Percentiles rank a stretch among this genome's conserved stretches.
Evolutionary conservation across 2,888 invertebrate genomes (phyloP).

Genomic region (Mongoloraphidia duomilia): DNA sequence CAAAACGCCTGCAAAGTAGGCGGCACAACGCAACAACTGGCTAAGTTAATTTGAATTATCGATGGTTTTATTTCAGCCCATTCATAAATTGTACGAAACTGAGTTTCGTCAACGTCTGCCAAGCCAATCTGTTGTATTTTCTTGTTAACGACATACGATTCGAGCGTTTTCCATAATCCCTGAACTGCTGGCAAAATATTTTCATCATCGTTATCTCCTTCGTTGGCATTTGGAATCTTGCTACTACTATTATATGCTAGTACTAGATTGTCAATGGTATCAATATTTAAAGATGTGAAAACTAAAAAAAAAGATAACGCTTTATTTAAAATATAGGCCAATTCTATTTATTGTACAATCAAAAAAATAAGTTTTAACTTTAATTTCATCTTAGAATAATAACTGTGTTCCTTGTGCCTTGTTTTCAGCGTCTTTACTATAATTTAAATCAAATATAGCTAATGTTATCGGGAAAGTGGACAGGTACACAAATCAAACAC

Average conservation of each 20-base stretch:
- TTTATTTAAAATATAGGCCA: neutral
- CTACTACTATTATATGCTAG: conserved; percentile 57
- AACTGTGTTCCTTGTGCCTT: no score
- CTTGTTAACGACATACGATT: conserved; percentile 46
- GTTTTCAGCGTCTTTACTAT: no score
- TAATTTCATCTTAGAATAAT: no score
- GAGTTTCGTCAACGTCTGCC: conserved; percentile 75
- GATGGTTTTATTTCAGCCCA: conserved; percentile 69
- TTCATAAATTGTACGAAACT: conserved; percentile 59
- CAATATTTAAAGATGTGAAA: conserved; percentile 52
- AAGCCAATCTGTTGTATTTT: conserved; percentile 65
- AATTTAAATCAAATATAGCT: no score
- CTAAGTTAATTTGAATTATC: conserved; percentile 85
- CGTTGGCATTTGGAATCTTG: conserved; percentile 9
- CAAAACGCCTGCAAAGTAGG: conserved; percentile 81
- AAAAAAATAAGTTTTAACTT: no score
- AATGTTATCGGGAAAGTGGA: no score
- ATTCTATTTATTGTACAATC: no score
- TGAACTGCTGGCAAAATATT: conserved; percentile 47
- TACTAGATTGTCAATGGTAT: conserved; percentile 67
- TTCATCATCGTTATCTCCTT: conserved; percentile 19
- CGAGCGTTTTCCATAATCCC: conserved; percentile 62
- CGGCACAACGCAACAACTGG: conserved; percentile 89
- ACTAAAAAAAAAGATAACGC: conserved; percentile 36
- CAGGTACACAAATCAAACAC: no score